phyloP scores from a whole-genome alignment of 2,888 invertebrate genomes.

The Eumerus sabulonum region DNA sequence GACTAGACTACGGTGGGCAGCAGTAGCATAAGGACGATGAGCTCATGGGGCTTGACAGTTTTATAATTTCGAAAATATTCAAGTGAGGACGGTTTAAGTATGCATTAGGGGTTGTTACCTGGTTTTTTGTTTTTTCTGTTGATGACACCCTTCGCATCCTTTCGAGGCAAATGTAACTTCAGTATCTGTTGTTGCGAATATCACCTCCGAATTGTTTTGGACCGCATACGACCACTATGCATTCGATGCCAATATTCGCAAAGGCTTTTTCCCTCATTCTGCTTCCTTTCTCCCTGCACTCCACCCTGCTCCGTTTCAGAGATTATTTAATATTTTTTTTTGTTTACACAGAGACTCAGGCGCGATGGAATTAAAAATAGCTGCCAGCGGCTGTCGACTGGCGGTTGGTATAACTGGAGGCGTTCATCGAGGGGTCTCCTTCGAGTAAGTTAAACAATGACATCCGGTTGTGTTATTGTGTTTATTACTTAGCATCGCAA shows the following conservation, averaged over 20 bases:
- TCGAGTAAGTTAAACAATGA: conserved; percentile 65
- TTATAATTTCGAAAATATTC: conserved; percentile 32
- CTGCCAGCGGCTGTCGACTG: conserved; percentile 4
- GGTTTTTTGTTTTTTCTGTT: not conserved
- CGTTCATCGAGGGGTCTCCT: conserved; percentile 35
- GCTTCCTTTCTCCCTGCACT: too few species aligned
- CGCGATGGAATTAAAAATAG: conserved; percentile 58
- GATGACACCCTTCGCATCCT: not conserved
- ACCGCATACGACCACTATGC: not conserved
- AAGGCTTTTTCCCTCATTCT: not conserved
- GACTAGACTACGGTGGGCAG: too few species aligned
- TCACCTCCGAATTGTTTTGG: not conserved
- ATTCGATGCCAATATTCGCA: conserved; percentile 17
- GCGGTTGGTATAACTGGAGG: conserved; percentile 21
- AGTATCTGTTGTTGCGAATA: not conserved
- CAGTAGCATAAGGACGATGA: conserved; percentile 11
- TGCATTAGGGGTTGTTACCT: conserved; percentile 29
- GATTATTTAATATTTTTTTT: too few species aligned
- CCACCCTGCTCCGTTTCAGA: too few species aligned
- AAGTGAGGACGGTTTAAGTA: conserved; percentile 22
- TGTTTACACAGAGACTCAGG: conserved; percentile 20
- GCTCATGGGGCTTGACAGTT: conserved; percentile 41
- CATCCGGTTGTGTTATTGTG: conserved; percentile 67
- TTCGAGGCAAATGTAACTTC: not conserved
- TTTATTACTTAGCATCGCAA: conserved; percentile 68